phyloP scores from a whole-genome alignment of 2,888 invertebrate species.

The Scaptodrosophila latifasciaeformis region DNA sequence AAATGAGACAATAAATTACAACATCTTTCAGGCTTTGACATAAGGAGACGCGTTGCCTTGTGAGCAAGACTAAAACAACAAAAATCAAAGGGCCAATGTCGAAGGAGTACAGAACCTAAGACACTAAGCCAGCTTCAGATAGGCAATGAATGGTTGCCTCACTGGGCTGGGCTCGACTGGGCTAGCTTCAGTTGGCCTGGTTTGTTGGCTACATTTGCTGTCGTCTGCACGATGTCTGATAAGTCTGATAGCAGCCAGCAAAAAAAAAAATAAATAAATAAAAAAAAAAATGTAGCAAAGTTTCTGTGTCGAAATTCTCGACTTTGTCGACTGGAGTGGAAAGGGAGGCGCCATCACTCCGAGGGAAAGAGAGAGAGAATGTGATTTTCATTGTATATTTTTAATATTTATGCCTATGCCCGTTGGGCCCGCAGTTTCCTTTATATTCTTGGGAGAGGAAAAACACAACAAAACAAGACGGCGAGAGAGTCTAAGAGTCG shows the following conservation, averaged over 20 bases:
- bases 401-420: not conserved
- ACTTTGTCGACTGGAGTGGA: not conserved
- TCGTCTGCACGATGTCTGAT: constrained; percentile 52
- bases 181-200: not conserved
- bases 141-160: constrained; percentile 29
- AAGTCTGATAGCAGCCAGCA: constrained; percentile 36
- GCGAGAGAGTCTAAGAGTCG: no score
- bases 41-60: no score
- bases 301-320: not conserved
- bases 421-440: no score
- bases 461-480: not conserved
- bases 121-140: constrained; percentile 16
- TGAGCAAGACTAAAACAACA: no score
- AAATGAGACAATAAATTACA: constrained; percentile 25
- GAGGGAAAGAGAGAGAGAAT: no score
- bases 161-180: no score
- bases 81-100: not conserved
- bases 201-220: constrained; percentile 34
- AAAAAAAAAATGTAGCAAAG: not conserved
- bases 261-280: not conserved
- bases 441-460: not conserved
- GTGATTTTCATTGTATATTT: not conserved
- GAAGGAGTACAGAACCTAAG: not conserved
- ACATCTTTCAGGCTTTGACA: constrained; percentile 12
- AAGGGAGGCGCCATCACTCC: not conserved